phyloP scores from a whole-genome alignment of 2,888 invertebrate genomes.

The Nasonia oneida region DNA sequence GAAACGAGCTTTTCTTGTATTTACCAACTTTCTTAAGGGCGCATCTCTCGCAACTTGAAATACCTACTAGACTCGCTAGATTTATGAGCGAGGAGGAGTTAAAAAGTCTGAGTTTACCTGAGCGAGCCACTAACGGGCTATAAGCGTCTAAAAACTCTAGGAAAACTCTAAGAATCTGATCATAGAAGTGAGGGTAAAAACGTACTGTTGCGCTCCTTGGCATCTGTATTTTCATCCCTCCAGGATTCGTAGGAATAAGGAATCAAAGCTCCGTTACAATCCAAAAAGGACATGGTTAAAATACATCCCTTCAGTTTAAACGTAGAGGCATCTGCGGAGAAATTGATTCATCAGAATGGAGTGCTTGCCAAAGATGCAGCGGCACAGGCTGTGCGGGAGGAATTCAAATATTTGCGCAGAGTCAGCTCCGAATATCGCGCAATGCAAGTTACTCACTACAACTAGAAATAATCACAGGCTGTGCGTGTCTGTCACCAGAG shows the following conservation, averaged over 20 bases:
- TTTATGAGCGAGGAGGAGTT: not conserved
- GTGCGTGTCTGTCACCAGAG: slow-evolving; percentile 90
- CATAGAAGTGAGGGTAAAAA: slow-evolving; percentile 43
- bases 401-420: not conserved
- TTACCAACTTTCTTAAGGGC: not conserved
- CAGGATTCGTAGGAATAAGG: slow-evolving; percentile 95
- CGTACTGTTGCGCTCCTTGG: slow-evolving; percentile 76
- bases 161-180: too few relatives aligned
- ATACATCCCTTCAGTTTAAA: slow-evolving; percentile 98
- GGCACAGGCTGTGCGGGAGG: too few relatives aligned
- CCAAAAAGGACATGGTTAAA: slow-evolving; percentile 96
- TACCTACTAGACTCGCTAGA: not conserved
- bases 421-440: not conserved
- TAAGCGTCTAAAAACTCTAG: not conserved
- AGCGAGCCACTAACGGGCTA: not conserved
- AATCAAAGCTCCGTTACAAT: slow-evolving; percentile 95
- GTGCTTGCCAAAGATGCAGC: not conserved
- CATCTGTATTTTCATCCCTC: slow-evolving; percentile 91
- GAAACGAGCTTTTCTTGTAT: slow-evolving; percentile 53
- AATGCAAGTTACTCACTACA: slow-evolving; percentile 83
- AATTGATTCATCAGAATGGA: slow-evolving; percentile 4
- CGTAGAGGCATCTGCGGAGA: slow-evolving; percentile 91
- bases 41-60: too few relatives aligned
- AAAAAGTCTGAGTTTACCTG: not conserved
- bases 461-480: slow-evolving; percentile 93